Base-by-base conservation (phyloP, 1,140 invertebrate genomes). In the Polyergus mexicanus region DNA sequence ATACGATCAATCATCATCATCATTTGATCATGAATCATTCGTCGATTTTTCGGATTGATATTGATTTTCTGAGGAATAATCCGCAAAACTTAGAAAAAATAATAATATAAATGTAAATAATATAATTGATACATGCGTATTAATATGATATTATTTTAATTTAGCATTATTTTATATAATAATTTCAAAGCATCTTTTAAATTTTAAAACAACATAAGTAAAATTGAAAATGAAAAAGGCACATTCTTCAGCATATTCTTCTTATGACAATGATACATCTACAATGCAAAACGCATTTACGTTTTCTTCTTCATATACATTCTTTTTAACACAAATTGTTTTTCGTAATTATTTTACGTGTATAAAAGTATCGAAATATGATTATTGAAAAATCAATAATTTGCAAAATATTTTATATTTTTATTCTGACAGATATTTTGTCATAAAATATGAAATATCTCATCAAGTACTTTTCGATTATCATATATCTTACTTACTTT, bases 111-210 rank as follows among this genome's bases (percentile, higher is more conserved):
- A 6, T 32, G 32, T 32, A 32, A 32, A 51, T 51, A 51, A 51
- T 47, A 13, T 44, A 44, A 44, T 47, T 11, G 11, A 47, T 47
- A 3, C 44, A 13, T 1, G 7, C 44, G 16, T 47, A 10, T 28
- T 13, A 47, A 44, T 47, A 19, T 13, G 2, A 38, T 16, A n/a
- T 74, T 28, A 75, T 75, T 60, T 75, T 22, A 74, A 58, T 38
- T 75, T 22, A 32, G 38, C n/a, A 74, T 1, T 4, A 58, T 41
- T 60, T 38, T 25, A 75, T 19, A 19, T n/a, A 58, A 2, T 58
- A 41, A 60, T 60, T 75, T 41, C 8, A 75, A 75, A 75, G 8
- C n/a, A 38, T 60, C 2, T 3, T 58, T 32, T 60, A 10, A n/a
- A n/a, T n/a, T n/a, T n/a, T 13, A 32, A 60, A 8, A 38, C 13